Evolutionary conservation across 92 coral and sea anemone species (phyloP), one percentile per base, ranked within the genome.

Genomic region (Zoanthus gigantus): DNA sequence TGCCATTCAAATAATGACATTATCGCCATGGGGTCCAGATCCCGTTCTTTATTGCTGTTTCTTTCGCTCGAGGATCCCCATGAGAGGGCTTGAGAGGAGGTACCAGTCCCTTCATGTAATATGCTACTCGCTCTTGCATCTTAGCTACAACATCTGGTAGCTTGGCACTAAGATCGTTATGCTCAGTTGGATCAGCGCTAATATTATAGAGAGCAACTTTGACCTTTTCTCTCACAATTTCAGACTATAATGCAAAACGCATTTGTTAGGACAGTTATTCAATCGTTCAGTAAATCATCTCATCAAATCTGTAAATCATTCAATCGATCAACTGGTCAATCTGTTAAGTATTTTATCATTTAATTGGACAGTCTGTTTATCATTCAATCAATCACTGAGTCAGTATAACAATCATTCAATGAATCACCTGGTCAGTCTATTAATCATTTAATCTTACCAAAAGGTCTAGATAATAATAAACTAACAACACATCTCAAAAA

Each of bases 151-250:
- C 72, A 23, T 67, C 72, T 67, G 72, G 72, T 1, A 67, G 15
- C 14, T 18, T 29, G 72, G 72, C 32, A 67, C 72, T 67, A 67
- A 67, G 72, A 67, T 67, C 72, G 72, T 67, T n/a, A 34, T 67
- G 72, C 44, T 67, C 72, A 1, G 72, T 67, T 67, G 72, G 72
- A 37, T 67, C 72, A 67, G 72, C 72, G 72, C 42, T 67, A 6
- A 67, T 67, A 9, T 67, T 67, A 30, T 67, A 67, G 13, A 67
- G 72, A 18, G 72, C 72, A 67, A 67, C 72, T 67, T 67, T 67
- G 72, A 67, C 18, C 5, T 4, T 67, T 12, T 67, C 72, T 67
- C 72, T 67, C 32, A 7, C 34, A 6, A 17, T 6, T 67, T 67
- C 12, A 18, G 18, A 7, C 72, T 66, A 4, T 2, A n/a, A 29